Evolutionary conservation across 2,888 invertebrate species (phyloP).

Genomic region (Amphipyra berbera): DNA sequence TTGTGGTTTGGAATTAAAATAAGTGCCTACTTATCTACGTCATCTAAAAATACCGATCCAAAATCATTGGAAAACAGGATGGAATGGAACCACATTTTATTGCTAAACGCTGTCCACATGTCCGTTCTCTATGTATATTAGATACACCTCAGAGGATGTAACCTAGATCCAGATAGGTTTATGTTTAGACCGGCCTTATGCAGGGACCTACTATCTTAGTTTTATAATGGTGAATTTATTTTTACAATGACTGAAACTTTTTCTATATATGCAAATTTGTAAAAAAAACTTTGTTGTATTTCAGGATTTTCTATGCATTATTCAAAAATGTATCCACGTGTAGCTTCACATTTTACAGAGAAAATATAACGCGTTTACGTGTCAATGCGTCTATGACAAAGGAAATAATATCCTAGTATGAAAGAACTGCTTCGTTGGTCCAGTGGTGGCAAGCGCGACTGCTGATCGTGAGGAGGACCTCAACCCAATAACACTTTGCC

Average conservation of each 20-base stretch:
- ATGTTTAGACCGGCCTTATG: conserved; percentile 40
- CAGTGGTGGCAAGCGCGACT: too few relatives aligned
- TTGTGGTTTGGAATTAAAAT: too few relatives aligned
- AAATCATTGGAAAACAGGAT: not conserved
- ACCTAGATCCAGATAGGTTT: conserved; percentile 49
- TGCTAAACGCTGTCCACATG: conserved; percentile 1
- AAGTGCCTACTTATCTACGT: not conserved
- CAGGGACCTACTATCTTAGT: conserved; percentile 19
- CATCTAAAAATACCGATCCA: not conserved
- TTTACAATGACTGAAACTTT: conserved; percentile 7
- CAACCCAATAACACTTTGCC: too few relatives aligned
- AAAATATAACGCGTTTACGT: too few relatives aligned
- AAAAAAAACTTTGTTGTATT: not conserved
- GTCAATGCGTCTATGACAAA: too few relatives aligned
- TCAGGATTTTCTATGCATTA: too few relatives aligned
- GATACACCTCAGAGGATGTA: conserved; percentile 45
- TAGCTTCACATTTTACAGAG: too few relatives aligned
- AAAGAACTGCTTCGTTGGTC: too few relatives aligned
- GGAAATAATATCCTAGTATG: too few relatives aligned
- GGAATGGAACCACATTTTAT: not conserved
- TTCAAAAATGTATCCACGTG: too few relatives aligned
- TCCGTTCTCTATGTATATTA: conserved; percentile 36
- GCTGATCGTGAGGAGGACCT: too few relatives aligned
- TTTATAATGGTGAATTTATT: conserved; percentile 21
- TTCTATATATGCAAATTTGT: conserved; percentile 1